phyloP scores from a whole-genome alignment of 2,113 vertebrate species.

The Tricholaema leucomelas region DNA sequence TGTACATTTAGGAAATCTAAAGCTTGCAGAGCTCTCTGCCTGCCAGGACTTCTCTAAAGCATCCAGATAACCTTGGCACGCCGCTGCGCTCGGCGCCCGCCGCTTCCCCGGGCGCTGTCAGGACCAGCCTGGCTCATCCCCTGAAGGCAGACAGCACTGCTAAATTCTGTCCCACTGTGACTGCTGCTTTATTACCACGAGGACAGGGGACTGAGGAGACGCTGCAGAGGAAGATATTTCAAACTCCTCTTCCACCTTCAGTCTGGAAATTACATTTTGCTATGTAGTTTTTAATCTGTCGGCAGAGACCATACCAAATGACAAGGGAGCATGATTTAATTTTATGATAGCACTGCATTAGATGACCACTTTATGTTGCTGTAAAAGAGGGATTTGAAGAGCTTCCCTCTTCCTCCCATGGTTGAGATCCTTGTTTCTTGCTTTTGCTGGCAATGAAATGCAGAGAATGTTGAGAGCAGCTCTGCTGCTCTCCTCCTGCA shows the following conservation, averaged over 20 bases:
- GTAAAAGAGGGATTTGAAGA: conserved; percentile 67
- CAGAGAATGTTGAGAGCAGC: background rate
- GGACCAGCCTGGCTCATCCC: conserved; percentile 31
- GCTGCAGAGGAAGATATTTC: conserved; percentile 61
- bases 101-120: background rate
- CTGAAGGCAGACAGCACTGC: conserved; percentile 25
- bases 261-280: conserved; percentile 71
- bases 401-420: conserved; percentile 25
- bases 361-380: conserved; percentile 65
- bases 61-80: conserved; percentile 41
- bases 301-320: conserved; percentile 32
- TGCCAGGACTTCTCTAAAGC: conserved; percentile 3
- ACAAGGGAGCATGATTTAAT: conserved; percentile 67
- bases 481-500: background rate
- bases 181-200: conserved; percentile 27
- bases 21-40: background rate
- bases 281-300: conserved; percentile 68
- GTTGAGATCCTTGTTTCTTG: conserved; percentile 34
- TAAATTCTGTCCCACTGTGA: conserved; percentile 42
- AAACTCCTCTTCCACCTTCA: conserved; percentile 52
- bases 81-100: background rate
- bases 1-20: background rate
- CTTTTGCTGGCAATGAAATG: background rate
- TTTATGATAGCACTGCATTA: conserved; percentile 65
- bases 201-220: background rate